Conservation (phyloP, 2,113 vertebrate species). For the Poicephalus gulielmi region DNA sequence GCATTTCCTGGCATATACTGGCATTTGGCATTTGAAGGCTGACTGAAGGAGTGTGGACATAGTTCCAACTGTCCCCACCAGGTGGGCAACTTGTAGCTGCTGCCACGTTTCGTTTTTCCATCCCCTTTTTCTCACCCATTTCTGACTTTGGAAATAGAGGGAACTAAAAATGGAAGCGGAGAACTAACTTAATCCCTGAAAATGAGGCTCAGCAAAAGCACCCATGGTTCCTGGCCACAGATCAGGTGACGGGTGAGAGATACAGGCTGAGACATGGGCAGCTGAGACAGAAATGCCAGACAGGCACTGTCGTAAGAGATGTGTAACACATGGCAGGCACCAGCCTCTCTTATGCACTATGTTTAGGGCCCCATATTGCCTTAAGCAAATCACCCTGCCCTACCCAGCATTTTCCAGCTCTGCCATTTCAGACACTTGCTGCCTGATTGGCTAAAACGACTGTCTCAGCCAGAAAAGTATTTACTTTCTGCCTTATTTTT, state of each 20-base stretch:
- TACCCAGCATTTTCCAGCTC: conserved; percentile 11
- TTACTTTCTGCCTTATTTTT: background rate
- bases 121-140: background rate
- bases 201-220: background rate
- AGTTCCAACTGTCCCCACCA: background rate
- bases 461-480: background rate
- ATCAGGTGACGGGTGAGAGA: background rate
- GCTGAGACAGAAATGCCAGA: conserved; percentile 38
- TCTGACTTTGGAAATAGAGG: background rate
- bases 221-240: background rate
- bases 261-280: conserved; percentile 31
- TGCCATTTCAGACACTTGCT: conserved; percentile 13
- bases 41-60: background rate
- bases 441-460: background rate
- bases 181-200: background rate
- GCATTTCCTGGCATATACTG: background rate
- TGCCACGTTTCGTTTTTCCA: background rate
- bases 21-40: background rate
- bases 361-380: background rate
- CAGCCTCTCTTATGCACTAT: background rate
- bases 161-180: background rate
- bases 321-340: conserved; percentile 37
- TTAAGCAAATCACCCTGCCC: conserved; percentile 9
- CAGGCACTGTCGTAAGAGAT: conserved; percentile 7
- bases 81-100: background rate